Evolutionary conservation across 2,113 vertebrate genomes (phyloP).

Genomic region (Megaceryle maxima): DNA sequence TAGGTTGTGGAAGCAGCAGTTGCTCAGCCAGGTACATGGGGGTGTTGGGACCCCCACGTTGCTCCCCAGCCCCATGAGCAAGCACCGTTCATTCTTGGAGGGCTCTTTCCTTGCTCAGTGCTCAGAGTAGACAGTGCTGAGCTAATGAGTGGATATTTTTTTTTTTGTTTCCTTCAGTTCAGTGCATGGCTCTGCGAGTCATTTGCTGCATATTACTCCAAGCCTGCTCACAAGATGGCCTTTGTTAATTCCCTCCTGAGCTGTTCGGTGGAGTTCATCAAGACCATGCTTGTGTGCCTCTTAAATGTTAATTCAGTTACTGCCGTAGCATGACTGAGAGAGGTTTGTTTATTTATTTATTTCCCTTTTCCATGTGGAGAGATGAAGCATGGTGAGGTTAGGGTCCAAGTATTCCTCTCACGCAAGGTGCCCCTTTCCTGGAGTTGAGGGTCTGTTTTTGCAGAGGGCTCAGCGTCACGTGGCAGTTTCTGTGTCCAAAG

Average conservation of each 20-base stretch:
- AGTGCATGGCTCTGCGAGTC: neutral
- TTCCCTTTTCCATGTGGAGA: neutral
- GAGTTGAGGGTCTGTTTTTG: neutral
- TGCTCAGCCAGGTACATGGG: accelerated
- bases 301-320: neutral
- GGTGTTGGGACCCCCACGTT: accelerated
- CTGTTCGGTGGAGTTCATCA: neutral
- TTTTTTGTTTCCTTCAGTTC: neutral
- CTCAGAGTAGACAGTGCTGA: neutral
- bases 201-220: neutral
- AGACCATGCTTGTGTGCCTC: neutral
- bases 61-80: neutral
- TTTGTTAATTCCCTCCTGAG: conserved; percentile 4
- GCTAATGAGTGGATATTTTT: neutral
- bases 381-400: neutral
- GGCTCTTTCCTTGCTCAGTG: neutral
- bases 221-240: neutral
- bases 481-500: neutral
- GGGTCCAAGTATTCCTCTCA: neutral
- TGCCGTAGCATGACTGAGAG: neutral
- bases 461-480: neutral
- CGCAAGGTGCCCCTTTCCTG: neutral
- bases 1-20: neutral
- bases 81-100: neutral
- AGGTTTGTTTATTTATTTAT: neutral